Conservation (phyloP, 2,113 vertebrate genomes). For the Polyodon spathula region DNA sequence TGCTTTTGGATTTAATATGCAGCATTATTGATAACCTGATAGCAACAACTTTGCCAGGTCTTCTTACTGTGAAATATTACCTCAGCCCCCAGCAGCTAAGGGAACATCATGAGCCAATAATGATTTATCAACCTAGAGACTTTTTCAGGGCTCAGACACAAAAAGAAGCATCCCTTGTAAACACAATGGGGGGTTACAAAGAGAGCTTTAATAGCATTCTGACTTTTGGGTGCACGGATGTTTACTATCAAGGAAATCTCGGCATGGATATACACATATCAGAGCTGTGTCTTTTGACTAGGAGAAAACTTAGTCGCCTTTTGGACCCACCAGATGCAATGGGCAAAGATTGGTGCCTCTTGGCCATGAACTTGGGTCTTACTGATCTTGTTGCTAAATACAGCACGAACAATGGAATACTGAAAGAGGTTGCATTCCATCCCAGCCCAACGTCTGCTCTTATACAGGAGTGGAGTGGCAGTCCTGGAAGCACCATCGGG, state of each 20-base stretch:
- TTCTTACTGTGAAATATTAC: conserved; percentile 84
- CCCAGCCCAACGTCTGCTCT: conserved; percentile 81
- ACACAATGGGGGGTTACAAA: conserved; percentile 92
- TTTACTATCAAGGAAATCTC: conserved; percentile 78
- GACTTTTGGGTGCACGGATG: conserved; percentile 80
- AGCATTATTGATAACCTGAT: conserved; percentile 86
- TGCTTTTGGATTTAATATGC: conserved; percentile 84
- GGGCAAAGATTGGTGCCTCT: conserved; percentile 97
- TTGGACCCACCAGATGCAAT: conserved; percentile 90
- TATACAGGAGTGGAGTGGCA: conserved; percentile 79
- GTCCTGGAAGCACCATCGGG: conserved; percentile 76
- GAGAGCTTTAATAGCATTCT: conserved; percentile 93
- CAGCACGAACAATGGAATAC: conserved; percentile 60
- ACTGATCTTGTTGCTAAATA: conserved; percentile 87
- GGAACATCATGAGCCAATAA: conserved; percentile 85
- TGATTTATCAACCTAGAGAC: conserved; percentile 96
- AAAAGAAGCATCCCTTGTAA: conserved; percentile 78
- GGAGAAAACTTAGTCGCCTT: conserved; percentile 83
- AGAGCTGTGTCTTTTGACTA: conserved; percentile 74
- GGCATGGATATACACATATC: conserved; percentile 79
- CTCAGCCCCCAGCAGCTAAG: conserved; percentile 93
- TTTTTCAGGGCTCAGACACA: conserved; percentile 84
- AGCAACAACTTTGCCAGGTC: conserved; percentile 79
- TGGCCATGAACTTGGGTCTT: conserved; percentile 95
- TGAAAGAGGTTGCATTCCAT: conserved; percentile 41